Evolutionary conservation across 2,888 invertebrate genomes (phyloP).

Genomic region (Acronicta leporina): DNA sequence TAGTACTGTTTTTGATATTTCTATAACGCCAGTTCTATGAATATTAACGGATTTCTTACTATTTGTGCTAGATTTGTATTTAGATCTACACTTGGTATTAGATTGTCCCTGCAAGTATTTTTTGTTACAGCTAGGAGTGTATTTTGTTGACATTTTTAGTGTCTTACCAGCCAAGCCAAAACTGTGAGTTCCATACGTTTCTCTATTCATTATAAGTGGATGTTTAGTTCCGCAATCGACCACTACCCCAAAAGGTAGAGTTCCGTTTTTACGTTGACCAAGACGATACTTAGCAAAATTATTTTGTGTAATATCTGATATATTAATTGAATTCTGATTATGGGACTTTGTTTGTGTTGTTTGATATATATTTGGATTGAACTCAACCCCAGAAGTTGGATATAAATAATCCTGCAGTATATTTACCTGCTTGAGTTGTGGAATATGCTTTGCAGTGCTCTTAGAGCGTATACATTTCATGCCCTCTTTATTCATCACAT

Average conservation of each 20-base stretch:
- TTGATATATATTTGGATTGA: conserved; percentile 3
- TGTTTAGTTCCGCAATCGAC: conserved; percentile 11
- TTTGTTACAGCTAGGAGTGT: background rate
- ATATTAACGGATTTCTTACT: background rate
- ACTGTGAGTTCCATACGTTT: conserved; percentile 5
- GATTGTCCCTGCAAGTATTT: conserved; percentile 9
- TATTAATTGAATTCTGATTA: conserved; percentile 1
- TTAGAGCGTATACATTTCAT: too few species aligned
- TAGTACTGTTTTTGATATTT: background rate
- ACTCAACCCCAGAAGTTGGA: conserved; percentile 4
- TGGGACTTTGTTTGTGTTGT: background rate
- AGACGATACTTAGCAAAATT: background rate
- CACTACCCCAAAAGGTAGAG: conserved; percentile 9
- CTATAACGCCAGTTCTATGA: conserved; percentile 1
- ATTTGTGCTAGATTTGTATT: background rate
- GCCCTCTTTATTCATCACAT: background rate
- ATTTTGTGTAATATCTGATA: background rate
- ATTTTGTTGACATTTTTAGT: conserved; percentile 17
- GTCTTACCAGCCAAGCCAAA: conserved; percentile 30
- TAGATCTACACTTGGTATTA: background rate
- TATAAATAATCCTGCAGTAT: conserved; percentile 13
- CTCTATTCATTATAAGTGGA: conserved; percentile 6
- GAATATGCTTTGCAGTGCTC: conserved; percentile 4
- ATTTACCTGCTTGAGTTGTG: conserved; percentile 33
- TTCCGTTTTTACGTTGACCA: conserved; percentile 14